Evolutionary conservation across 2,797 vertebrate genomes (phyloP).

Genomic region (Chelidonichthys spinosus): DNA sequence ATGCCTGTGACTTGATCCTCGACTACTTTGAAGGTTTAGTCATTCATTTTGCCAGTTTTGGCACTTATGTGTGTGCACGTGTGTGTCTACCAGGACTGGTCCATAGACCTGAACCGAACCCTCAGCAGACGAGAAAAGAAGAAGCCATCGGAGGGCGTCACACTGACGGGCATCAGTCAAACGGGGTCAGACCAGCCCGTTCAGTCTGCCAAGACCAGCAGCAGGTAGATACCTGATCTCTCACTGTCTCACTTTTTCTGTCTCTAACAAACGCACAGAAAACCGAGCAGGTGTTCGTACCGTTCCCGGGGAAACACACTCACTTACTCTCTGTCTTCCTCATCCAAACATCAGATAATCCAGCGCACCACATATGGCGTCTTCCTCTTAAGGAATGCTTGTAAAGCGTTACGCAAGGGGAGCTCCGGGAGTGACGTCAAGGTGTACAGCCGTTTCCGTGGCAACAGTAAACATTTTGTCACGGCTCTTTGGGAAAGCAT

Average conservation of each 20-base stretch:
- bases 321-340: not conserved
- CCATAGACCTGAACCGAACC: constrained; percentile 93
- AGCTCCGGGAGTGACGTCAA: constrained; percentile 34
- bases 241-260: constrained; percentile 13
- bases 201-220: constrained; percentile 88
- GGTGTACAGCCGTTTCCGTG: constrained; percentile 19
- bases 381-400: constrained; percentile 43
- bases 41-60: not conserved
- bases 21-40: constrained; percentile 20
- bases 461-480: constrained; percentile 64
- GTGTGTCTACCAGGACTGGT: constrained; percentile 89
- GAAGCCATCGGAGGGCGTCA: constrained; percentile 92
- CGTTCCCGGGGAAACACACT: not conserved
- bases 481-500: constrained; percentile 53
- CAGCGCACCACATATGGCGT: not conserved
- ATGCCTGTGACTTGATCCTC: constrained; percentile 19
- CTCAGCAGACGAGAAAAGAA: constrained; percentile 95
- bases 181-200: constrained; percentile 84
- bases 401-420: constrained; percentile 35
- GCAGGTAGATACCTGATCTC: constrained; percentile 76
- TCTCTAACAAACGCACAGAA: not conserved
- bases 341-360: constrained; percentile 31
- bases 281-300: constrained; percentile 6
- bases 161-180: constrained; percentile 93
- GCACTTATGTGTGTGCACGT: constrained; percentile 49